Percentiles rank a stretch among this genome's conserved stretches.
These are phyloP conservation scores for Apis cerana DNA, from an alignment of 1,140 invertebrate genomes.

Conservation along the genomic window DNA sequence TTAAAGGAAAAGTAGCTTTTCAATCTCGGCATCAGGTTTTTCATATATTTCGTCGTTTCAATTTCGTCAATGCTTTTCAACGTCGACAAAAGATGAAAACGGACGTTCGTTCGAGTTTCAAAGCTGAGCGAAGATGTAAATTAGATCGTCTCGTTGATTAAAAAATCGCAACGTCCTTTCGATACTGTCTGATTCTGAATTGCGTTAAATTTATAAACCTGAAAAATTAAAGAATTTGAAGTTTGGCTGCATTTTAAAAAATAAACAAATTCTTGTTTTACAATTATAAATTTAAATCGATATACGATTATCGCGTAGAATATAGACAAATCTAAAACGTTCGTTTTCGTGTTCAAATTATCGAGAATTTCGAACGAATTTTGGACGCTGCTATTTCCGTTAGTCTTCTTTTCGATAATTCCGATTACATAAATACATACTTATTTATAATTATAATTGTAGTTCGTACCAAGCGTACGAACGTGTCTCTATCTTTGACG, in stretches of 20 bases:
- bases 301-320: too few species aligned
- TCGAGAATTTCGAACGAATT: background rate
- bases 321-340: background rate
- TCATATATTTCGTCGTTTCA: slow-evolving; percentile 8
- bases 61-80: slow-evolving; percentile 12
- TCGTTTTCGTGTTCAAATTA: background rate
- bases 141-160: too few species aligned
- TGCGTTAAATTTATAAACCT: too few species aligned
- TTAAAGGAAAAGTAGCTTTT: slow-evolving; percentile 47
- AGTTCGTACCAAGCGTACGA: slow-evolving; percentile 17
- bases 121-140: too few species aligned
- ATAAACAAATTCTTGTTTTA: background rate
- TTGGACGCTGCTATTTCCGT: background rate
- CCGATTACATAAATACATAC: too few species aligned
- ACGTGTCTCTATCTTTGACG: slow-evolving; percentile 43
- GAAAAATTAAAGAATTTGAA: background rate
- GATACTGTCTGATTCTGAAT: too few species aligned
- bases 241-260: background rate
- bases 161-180: too few species aligned
- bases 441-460: background rate
- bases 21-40: slow-evolving; percentile 19
- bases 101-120: too few species aligned
- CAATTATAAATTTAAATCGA: background rate
- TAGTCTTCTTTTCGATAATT: background rate
- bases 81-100: too few species aligned